Percentiles rank a stretch among this genome's conserved stretches.
These are phyloP conservation scores for Oreotrochilus melanogaster DNA, from an alignment of 2,113 vertebrate genomes.

Conservation along the genomic window DNA sequence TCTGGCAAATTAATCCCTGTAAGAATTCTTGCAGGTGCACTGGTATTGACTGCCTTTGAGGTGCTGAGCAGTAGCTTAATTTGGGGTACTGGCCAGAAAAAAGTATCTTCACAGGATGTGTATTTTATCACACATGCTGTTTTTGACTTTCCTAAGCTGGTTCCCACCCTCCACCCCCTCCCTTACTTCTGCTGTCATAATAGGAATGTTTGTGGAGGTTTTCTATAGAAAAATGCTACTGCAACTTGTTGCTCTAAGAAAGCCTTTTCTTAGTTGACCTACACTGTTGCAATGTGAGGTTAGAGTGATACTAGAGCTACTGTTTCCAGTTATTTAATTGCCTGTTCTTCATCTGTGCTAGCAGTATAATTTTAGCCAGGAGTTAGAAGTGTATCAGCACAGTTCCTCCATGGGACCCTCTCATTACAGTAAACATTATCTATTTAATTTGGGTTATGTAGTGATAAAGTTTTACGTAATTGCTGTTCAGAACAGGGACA, in stretches of 20 bases:
- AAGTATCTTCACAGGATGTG: not conserved
- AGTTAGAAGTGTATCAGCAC: not conserved
- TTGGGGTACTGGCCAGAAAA: not conserved
- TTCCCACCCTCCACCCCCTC: too few species aligned
- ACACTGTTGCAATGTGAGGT: not conserved
- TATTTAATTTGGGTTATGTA: not conserved
- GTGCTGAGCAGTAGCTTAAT: not conserved
- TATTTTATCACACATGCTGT: not conserved
- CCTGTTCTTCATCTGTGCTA: not conserved
- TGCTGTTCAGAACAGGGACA: not conserved
- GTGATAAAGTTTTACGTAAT: not conserved
- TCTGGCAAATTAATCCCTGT: not conserved
- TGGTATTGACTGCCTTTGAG: not conserved
- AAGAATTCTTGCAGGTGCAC: not conserved
- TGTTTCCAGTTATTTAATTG: not conserved
- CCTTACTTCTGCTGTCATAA: not conserved
- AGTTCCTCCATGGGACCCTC: not conserved
- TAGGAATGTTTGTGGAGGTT: fast-evolving
- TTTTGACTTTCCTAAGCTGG: not conserved
- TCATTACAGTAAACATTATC: not conserved
- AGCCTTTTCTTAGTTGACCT: not conserved
- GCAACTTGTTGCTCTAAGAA: not conserved
- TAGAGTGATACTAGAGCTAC: not conserved
- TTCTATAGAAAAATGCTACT: not conserved
- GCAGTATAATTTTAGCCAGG: not conserved